phyloP scores from a whole-genome alignment of 2,113 vertebrate genomes.

The Oxyura jamaicensis region DNA sequence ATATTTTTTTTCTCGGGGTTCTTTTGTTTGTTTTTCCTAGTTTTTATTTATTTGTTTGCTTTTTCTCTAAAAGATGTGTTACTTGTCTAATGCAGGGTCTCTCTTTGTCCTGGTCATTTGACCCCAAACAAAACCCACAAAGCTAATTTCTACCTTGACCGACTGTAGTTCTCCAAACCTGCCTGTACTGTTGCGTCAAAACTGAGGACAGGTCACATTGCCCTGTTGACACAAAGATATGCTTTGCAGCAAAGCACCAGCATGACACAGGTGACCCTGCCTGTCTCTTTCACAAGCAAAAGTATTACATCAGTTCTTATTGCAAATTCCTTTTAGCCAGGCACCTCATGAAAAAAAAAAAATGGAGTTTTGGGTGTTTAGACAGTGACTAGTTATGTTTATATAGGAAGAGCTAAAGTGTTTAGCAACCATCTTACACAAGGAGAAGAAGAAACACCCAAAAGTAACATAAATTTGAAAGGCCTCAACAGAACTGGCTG shows the following conservation, averaged over 20 bases:
- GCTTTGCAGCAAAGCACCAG: neutral
- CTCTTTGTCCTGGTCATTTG: neutral
- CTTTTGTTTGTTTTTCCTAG: neutral
- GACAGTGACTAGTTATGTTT: neutral
- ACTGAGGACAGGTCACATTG: neutral
- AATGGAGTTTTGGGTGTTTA: neutral
- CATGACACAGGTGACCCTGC: neutral
- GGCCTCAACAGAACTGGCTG: neutral
- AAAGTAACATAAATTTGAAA: neutral
- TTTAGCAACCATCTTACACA: neutral
- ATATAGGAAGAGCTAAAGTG: neutral
- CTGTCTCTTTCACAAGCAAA: conserved; percentile 2
- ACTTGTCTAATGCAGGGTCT: neutral
- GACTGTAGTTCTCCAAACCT: neutral
- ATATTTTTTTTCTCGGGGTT: too few relatives aligned
- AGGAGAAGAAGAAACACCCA: neutral
- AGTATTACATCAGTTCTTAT: neutral
- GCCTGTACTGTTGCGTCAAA: neutral
- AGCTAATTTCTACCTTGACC: neutral
- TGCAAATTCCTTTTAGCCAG: neutral
- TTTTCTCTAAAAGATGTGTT: neutral
- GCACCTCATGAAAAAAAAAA: neutral
- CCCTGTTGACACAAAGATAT: conserved; percentile 7
- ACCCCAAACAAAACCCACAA: neutral
- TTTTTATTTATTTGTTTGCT: neutral